These are phyloP conservation scores for Rhynchomys soricoides DNA, from an alignment of 2,113 vertebrate species.

Conservation along the genomic window DNA sequence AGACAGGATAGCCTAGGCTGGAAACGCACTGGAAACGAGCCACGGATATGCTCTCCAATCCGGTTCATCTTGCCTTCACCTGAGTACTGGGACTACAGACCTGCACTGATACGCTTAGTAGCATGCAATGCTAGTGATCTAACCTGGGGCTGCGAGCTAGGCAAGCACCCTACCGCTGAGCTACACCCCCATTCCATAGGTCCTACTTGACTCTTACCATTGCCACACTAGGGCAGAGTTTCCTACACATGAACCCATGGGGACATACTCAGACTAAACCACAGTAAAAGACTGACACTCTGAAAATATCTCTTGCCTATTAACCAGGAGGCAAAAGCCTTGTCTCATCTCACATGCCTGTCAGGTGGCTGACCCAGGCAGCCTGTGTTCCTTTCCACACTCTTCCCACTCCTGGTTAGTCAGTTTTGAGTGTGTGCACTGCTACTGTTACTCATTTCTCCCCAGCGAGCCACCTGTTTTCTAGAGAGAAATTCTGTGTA, in stretches of 20 bases:
- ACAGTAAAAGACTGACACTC: neutral
- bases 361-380: neutral
- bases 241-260: neutral
- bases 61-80: neutral
- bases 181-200: neutral
- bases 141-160: neutral
- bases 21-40: neutral
- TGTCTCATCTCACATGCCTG: neutral
- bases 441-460: neutral
- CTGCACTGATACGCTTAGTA: neutral
- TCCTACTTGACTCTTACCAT: neutral
- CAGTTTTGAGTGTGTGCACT: neutral
- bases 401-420: neutral
- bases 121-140: neutral
- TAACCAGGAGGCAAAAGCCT: neutral
- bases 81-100: neutral
- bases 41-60: neutral
- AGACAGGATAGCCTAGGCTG: neutral
- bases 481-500: constrained; percentile 13
- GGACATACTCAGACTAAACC: neutral
- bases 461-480: constrained; percentile 59
- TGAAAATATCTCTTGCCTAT: constrained; percentile 3
- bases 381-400: neutral
- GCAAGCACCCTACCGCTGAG: neutral
- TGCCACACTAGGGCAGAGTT: neutral